These are phyloP conservation scores for Venturia canescens DNA, from an alignment of 1,140 invertebrate genomes.

Conservation along the genomic window DNA sequence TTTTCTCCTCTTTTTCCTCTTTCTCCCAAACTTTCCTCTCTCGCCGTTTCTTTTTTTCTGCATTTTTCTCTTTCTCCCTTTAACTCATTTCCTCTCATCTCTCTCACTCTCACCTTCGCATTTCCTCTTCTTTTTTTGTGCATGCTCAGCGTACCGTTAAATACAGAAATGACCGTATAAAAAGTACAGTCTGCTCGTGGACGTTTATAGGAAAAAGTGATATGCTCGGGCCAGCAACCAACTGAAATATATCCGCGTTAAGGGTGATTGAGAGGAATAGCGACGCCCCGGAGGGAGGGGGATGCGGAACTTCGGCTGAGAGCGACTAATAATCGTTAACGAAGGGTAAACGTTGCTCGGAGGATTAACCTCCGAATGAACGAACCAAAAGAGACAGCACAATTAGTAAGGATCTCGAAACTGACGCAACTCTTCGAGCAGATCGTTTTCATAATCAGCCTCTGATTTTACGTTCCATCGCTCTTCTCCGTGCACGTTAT, in stretches of 20 bases:
- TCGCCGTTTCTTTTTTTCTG: background rate
- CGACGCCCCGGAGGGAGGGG: background rate
- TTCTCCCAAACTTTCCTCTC: background rate
- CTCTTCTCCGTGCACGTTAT: background rate
- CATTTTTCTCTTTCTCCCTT: background rate
- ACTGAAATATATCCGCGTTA: background rate
- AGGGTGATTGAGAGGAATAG: background rate
- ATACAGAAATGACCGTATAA: slow-evolving; percentile 40
- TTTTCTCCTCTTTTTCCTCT: background rate
- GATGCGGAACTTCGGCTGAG: background rate
- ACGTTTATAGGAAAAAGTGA: slow-evolving; percentile 5
- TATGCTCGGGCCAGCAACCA: background rate
- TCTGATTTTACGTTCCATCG: too few relatives aligned
- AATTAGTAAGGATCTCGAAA: background rate
- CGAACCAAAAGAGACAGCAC: background rate
- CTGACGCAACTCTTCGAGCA: background rate
- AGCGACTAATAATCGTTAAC: slow-evolving; percentile 32
- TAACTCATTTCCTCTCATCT: background rate
- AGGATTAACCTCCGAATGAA: slow-evolving; percentile 10
- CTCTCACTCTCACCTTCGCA: background rate
- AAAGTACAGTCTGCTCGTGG: slow-evolving; percentile 19
- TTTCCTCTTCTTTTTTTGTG: slow-evolving; percentile 33
- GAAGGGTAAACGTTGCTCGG: slow-evolving; percentile 24
- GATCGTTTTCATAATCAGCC: too few relatives aligned
- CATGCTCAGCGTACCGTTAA: slow-evolving; percentile 20